Base-by-base conservation (phyloP, 2,797 vertebrate species). In the Anas georgica region DNA sequence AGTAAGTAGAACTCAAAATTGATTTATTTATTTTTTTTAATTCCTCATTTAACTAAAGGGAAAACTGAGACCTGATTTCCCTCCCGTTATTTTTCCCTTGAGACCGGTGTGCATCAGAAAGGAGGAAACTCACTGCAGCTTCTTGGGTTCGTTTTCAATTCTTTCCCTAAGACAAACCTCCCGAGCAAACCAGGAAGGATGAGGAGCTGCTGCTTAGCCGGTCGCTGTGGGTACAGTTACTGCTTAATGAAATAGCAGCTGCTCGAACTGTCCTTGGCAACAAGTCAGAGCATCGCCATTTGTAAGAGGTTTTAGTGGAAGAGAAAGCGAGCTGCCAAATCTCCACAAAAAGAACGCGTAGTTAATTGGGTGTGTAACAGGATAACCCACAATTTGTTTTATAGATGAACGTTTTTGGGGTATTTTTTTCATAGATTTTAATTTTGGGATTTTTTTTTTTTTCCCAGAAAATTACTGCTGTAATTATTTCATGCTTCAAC, bases 401-500 rank as follows among this genome's bases (percentile, higher is more conserved):
- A 3, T 2, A 70, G 39, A 12, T 43, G 16, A 68, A 10, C 54
- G n/a, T 50, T 82, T 92, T 50, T 14, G 4, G 21, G 43, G 12
- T 76, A 17, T 86, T 91, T 93, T 23, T 29, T 60, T 60, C 4
- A 1, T 23, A 10, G 58, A 26, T 79, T 66, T 93, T 85, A 78
- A 73, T 95, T 83, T 84, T 35, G 69, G 70, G 80, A 64, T 91
- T 90, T 92, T 79, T 39, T 86, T 39, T 86, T 39, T 48, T 48
- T 23, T 3, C 39, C 46, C 26, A 10, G 62, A 52, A 72, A 69
- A 75, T 90, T 56, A n/a, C 37, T 46, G 66, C 85, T 90, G 59
- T 41, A 63, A 76, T 93, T 93, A 79, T 91, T 92, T 82, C 0
- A 4, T 76, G 43, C 66, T 88, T 79, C 12, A 74, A 60, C 8